Conservation (phyloP, 1,140 invertebrate genomes). For the Pseudomyrmex flavicornis region DNA sequence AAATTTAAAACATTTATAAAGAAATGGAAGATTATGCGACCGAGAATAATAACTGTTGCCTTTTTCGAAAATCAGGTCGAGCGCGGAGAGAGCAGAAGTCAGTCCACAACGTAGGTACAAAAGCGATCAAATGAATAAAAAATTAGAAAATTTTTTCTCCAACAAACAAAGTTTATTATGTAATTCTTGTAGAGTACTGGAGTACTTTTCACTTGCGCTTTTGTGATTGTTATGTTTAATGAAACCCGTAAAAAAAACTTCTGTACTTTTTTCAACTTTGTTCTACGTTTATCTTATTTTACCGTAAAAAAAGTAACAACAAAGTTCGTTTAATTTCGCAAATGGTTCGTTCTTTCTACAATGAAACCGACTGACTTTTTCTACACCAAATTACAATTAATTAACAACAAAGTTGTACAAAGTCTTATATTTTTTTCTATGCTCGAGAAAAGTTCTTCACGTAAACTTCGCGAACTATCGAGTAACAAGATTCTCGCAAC, state of each 20-base stretch:
- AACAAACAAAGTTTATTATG: neutral
- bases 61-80: neutral
- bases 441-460: too few species aligned
- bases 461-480: too few species aligned
- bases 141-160: neutral
- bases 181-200: neutral
- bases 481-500: neutral
- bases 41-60: neutral
- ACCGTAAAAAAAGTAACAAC: neutral
- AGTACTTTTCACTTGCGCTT: neutral
- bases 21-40: neutral
- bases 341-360: neutral
- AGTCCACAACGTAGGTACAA: neutral
- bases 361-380: neutral
- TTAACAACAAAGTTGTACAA: conserved; percentile 13
- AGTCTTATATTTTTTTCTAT: too few species aligned
- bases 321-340: neutral
- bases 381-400: conserved; percentile 5
- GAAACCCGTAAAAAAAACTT: neutral
- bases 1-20: conserved; percentile 6
- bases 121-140: neutral
- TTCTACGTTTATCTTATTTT: conserved; percentile 1
- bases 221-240: conserved; percentile 1
- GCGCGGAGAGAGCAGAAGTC: neutral
- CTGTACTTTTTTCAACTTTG: neutral